phyloP scores from a whole-genome alignment of 2,113 vertebrate genomes.

The Penelope pileata region DNA sequence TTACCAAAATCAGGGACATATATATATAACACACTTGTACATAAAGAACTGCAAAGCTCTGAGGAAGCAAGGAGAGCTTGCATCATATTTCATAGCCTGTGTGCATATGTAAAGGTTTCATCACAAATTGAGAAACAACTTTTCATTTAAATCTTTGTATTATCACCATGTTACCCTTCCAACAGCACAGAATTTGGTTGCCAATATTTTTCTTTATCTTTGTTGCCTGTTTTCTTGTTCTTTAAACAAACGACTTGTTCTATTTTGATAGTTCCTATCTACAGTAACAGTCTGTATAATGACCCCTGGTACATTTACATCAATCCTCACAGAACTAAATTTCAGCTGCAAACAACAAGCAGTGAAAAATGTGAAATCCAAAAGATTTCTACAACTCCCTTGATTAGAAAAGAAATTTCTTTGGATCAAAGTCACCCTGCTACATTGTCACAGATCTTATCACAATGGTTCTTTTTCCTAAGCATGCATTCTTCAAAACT shows the following conservation, averaged over 20 bases:
- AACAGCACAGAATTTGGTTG: background rate
- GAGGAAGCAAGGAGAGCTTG: background rate
- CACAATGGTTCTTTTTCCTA: background rate
- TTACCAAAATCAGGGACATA: background rate
- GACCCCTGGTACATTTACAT: conserved; percentile 23
- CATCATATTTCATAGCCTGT: background rate
- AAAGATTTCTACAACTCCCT: background rate
- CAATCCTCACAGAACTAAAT: background rate
- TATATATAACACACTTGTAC: background rate
- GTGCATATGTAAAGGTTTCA: background rate
- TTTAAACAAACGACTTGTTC: conserved; percentile 40
- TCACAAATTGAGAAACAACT: background rate
- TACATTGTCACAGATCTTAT: background rate
- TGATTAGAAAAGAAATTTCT: background rate
- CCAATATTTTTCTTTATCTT: background rate
- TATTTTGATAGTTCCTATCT: conserved; percentile 52
- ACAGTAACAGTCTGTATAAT: background rate
- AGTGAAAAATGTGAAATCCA: conserved; percentile 3
- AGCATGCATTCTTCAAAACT: background rate
- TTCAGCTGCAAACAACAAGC: background rate
- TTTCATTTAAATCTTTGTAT: background rate
- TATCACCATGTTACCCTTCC: background rate
- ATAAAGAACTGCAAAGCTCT: background rate
- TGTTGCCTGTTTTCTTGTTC: conserved; percentile 8
- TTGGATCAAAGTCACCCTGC: background rate